Percentiles rank a stretch among this genome's conserved stretches.
These are phyloP conservation scores for Hirtodrosophila cameraria DNA, from an alignment of 2,888 invertebrate genomes.

Conservation along the genomic window DNA sequence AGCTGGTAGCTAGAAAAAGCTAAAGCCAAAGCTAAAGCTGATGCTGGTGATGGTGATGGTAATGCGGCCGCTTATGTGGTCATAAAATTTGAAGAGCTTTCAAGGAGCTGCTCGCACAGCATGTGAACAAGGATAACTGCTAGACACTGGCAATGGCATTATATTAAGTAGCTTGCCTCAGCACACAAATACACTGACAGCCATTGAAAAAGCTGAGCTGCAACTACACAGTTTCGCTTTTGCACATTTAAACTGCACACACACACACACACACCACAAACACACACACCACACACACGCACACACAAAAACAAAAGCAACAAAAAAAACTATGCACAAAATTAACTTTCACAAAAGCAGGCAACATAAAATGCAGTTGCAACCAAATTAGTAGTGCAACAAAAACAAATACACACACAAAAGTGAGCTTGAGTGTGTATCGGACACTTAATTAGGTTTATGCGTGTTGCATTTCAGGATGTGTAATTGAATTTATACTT, in stretches of 20 bases:
- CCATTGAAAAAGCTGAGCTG: slow-evolving; percentile 11
- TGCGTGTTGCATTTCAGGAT: slow-evolving; percentile 8
- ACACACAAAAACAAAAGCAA: slow-evolving; percentile 16
- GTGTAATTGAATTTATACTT: not conserved
- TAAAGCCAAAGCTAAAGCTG: slow-evolving; percentile 21
- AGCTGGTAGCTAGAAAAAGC: too few relatives aligned
- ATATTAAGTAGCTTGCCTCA: slow-evolving; percentile 1
- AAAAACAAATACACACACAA: slow-evolving; percentile 3
- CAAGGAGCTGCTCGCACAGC: slow-evolving; percentile 25
- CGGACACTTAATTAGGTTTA: slow-evolving; percentile 40
- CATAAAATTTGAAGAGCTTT: slow-evolving; percentile 69
- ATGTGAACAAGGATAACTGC: slow-evolving; percentile 42
- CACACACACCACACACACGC: too few relatives aligned
- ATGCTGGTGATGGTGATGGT: slow-evolving; percentile 39
- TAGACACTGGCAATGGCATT: slow-evolving; percentile 20
- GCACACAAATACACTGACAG: slow-evolving; percentile 19
- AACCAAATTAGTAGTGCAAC: slow-evolving; percentile 51
- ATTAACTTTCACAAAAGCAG: slow-evolving; percentile 58
- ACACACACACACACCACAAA: too few relatives aligned
- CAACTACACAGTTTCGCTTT: slow-evolving; percentile 28
- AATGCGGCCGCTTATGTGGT: slow-evolving; percentile 67
- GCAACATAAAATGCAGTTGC: slow-evolving; percentile 50
- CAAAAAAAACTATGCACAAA: slow-evolving; percentile 36
- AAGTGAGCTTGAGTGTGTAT: not conserved
- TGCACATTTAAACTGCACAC: slow-evolving; percentile 9